phyloP scores from a whole-genome alignment of 2,113 vertebrate species.

The Hypocryptadius cinnamomeus region DNA sequence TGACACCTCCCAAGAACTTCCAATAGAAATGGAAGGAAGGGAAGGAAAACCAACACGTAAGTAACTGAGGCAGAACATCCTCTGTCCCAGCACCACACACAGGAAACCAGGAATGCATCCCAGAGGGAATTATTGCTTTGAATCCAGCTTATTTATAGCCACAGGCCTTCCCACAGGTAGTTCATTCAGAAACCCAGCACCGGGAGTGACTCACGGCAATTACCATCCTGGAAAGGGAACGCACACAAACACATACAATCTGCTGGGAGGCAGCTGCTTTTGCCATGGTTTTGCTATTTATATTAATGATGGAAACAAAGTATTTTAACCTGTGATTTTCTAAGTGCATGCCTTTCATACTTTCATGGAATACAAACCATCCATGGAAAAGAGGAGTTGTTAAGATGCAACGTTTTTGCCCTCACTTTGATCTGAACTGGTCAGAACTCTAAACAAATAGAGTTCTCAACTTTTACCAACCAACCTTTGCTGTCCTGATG shows the following conservation, averaged over 20 bases:
- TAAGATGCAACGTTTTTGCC: neutral
- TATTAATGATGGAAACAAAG: neutral
- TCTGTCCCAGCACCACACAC: neutral
- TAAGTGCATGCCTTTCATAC: neutral
- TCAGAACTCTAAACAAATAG: neutral
- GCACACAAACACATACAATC: constrained; percentile 23
- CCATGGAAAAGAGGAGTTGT: neutral
- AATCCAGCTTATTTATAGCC: neutral
- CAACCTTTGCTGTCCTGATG: neutral
- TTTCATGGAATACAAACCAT: neutral
- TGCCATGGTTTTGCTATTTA: neutral
- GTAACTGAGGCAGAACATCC: neutral
- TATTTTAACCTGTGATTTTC: neutral
- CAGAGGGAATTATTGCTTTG: neutral
- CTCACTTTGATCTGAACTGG: neutral
- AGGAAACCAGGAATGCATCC: neutral
- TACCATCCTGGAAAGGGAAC: neutral
- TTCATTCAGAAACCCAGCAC: neutral
- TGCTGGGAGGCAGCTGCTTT: neutral
- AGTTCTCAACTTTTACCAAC: neutral
- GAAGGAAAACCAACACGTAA: neutral
- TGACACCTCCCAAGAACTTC: neutral
- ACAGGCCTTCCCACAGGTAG: constrained; percentile 18
- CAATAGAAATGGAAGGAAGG: neutral
- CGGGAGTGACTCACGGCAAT: constrained; percentile 32